Base-by-base conservation (phyloP, 2,797 vertebrate species). In the Muraenolepis orangiensis region DNA sequence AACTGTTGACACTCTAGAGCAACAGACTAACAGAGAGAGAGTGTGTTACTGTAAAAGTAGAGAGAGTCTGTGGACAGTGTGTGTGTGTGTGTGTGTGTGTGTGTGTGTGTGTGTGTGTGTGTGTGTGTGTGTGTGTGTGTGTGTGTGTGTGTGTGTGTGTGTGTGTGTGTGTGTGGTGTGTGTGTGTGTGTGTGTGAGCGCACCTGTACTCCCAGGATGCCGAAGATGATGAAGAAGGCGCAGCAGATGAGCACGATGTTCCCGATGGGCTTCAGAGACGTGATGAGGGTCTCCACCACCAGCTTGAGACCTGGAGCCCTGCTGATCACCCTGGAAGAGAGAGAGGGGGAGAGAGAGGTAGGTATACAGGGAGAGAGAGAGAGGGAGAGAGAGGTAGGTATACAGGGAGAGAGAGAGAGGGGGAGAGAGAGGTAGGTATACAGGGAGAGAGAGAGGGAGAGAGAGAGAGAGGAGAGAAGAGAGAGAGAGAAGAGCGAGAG, bases 201-300 rank as follows among this genome's bases (percentile, higher is more conserved):
- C 91, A 99, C 98, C 97, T 99, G 97, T 1, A 99, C 98, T 4
- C 98, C 98, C 32, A 99, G 93, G 86, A 99, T 99, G 75, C 98
- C 98, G 13, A 99, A 99, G 88, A 99, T 99, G 82, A 99, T 98
- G 88, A 99, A 99, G 91, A 99, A 99, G 75, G 98, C 97, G 2
- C 98, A 99, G 87, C 98, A 99, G 90, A 99, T 99, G 80, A 99
- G 95, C 20, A 99, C 98, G 0, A 99, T 99, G 85, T 99, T 99
- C 81, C 98, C 98, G 0, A 99, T 99, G 69, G 98, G 98, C 85
- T 99, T 99, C 34, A 99, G 96, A 74, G 98, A 99, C 3, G 98
- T 99, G 91, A 99, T 99, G 36, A 99, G 94, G 0, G 98, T 99
- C 91, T 99, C 98, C 72, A 99, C 98, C 74, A 99, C 98, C 82